These are phyloP conservation scores for Fragum sueziense DNA, from an alignment of 2,888 invertebrate species.

Conservation along the genomic window DNA sequence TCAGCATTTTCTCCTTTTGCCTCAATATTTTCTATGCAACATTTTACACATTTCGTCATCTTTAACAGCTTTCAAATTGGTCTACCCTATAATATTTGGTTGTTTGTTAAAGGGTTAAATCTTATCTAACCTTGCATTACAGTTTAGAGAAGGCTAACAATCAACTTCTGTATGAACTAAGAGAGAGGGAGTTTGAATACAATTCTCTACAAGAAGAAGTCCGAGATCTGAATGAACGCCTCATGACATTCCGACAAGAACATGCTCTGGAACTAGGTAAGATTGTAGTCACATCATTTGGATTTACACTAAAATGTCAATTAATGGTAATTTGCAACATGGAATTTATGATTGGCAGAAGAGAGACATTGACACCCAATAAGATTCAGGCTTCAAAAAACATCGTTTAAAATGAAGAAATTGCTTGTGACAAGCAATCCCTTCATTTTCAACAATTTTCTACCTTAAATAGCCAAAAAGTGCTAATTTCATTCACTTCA, in stretches of 20 bases:
- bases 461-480: too few relatives aligned
- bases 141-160: slow-evolving; percentile 75
- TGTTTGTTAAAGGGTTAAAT: background rate
- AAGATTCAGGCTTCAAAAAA: too few relatives aligned
- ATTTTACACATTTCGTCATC: too few relatives aligned
- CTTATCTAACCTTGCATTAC: slow-evolving; percentile 7
- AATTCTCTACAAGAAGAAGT: slow-evolving; percentile 74
- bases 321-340: too few relatives aligned
- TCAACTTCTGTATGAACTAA: slow-evolving; percentile 71
- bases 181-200: slow-evolving; percentile 75
- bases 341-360: too few relatives aligned
- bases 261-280: slow-evolving; percentile 77
- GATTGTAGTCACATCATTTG: too few relatives aligned
- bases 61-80: too few relatives aligned
- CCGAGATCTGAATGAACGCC: slow-evolving; percentile 72
- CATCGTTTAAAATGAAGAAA: background rate
- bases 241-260: slow-evolving; percentile 74
- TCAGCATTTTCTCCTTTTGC: too few relatives aligned
- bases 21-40: too few relatives aligned
- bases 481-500: too few relatives aligned
- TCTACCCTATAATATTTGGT: background rate
- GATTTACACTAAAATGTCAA: too few relatives aligned
- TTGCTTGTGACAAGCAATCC: background rate
- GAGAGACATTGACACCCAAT: too few relatives aligned
- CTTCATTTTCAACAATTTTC: background rate